Evolutionary conservation across 2,888 invertebrate species (phyloP).

Genomic region (Mantis religiosa): DNA sequence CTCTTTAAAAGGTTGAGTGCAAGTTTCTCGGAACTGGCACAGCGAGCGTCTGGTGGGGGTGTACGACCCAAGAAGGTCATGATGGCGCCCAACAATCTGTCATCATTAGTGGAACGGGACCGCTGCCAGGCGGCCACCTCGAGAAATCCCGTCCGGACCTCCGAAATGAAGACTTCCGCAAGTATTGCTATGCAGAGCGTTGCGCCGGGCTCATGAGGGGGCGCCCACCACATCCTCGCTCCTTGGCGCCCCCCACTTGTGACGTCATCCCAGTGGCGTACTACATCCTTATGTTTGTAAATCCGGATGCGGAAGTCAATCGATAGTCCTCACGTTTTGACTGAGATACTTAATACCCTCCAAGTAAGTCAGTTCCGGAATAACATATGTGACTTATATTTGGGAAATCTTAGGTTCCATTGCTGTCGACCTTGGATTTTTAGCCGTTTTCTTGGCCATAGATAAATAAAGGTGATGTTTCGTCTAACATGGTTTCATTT

Average conservation of each 20-base stretch:
- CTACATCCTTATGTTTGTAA: not conserved
- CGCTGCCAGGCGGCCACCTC: not conserved
- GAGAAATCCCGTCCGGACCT: not conserved
- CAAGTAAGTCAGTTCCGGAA: too few species aligned
- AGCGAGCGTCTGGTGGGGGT: not conserved
- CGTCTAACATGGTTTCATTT: too few species aligned
- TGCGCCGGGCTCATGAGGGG: not conserved
- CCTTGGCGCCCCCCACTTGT: not conserved
- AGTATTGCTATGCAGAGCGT: not conserved
- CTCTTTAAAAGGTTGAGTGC: too few species aligned
- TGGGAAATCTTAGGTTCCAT: too few species aligned
- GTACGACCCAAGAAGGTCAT: not conserved
- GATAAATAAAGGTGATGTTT: too few species aligned
- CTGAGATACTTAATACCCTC: too few species aligned
- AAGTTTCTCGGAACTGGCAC: too few species aligned
- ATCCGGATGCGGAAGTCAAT: not conserved
- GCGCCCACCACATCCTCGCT: not conserved
- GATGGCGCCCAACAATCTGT: not conserved
- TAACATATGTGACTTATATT: too few species aligned
- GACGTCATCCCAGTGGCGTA: not conserved
- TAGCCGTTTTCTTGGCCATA: too few species aligned
- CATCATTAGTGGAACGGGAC: not conserved
- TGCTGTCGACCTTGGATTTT: too few species aligned
- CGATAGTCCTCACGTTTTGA: too few species aligned
- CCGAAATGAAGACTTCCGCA: conserved; percentile 5